These are phyloP conservation scores for Mesorhabditis spiculigera DNA, from an alignment of 2,888 invertebrate species.

Conservation along the genomic window DNA sequence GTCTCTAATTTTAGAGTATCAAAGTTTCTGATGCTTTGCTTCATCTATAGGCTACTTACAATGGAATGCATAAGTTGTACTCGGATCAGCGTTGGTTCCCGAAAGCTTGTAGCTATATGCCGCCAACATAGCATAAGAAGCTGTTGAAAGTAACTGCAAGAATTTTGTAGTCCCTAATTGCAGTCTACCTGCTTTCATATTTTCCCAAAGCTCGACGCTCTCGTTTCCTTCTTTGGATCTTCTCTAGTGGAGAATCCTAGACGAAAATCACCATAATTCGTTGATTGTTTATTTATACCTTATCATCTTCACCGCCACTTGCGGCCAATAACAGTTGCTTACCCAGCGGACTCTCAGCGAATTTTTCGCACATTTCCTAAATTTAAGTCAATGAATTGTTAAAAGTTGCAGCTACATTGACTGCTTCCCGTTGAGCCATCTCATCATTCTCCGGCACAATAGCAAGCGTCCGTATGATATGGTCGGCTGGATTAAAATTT, in stretches of 20 bases:
- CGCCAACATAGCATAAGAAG: constrained; percentile 85
- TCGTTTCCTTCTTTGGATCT: constrained; percentile 9
- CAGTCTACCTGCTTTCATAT: not conserved
- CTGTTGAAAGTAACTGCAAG: constrained; percentile 78
- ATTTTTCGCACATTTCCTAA: constrained; percentile 15
- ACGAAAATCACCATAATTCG: not conserved
- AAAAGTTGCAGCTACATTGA: not conserved
- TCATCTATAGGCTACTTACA: constrained; percentile 66
- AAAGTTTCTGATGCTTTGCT: not conserved
- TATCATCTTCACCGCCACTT: constrained; percentile 19
- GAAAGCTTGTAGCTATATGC: constrained; percentile 81
- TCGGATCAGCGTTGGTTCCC: constrained; percentile 85
- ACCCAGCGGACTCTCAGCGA: constrained; percentile 10
- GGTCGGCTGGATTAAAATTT: constrained; percentile 59
- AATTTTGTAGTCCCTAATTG: not conserved
- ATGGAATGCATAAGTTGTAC: constrained; percentile 82
- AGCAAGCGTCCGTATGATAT: constrained; percentile 57
- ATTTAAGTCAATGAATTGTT: not conserved
- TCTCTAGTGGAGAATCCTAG: not conserved
- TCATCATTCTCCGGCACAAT: constrained; percentile 17
- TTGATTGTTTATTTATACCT: not conserved
- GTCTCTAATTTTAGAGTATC: constrained; percentile 3
- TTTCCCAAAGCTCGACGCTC: not conserved
- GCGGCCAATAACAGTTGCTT: constrained; percentile 21
- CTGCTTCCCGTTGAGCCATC: constrained; percentile 11